A percentile compares a stretch with the other conserved stretches of the same genome.
Evolutionary conservation across 2,797 vertebrate genomes (phyloP).

Genomic region (Gymnothorax reevesii): DNA sequence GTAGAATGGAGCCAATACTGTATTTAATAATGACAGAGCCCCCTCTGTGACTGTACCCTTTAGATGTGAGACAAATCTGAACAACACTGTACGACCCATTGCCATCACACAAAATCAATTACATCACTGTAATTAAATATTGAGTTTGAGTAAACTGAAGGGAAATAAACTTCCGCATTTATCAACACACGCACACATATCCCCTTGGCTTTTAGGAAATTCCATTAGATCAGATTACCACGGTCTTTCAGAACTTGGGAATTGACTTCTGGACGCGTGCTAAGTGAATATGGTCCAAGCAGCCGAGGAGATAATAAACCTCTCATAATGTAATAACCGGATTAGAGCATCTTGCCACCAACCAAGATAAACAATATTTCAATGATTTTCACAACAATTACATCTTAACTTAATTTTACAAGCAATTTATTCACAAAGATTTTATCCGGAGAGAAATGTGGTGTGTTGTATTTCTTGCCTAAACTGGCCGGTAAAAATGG

Average conservation of each 20-base stretch:
- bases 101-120: conserved; percentile 1
- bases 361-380: not conserved
- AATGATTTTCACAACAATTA: not conserved
- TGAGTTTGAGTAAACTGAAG: conserved; percentile 20
- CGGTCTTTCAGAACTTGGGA: not conserved
- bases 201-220: conserved; percentile 1
- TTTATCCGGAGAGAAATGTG: not conserved
- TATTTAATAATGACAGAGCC: conserved; percentile 59
- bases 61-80: conserved; percentile 1
- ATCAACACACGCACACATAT: not conserved
- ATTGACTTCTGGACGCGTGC: not conserved
- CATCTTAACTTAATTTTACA: not conserved
- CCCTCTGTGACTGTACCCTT: not conserved
- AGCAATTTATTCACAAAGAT: not conserved
- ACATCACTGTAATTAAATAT: conserved; percentile 20
- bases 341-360: not conserved
- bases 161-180: conserved; percentile 9
- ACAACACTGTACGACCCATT: not conserved
- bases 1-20: conserved; percentile 63
- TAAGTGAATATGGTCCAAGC: not conserved
- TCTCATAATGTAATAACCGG: not conserved
- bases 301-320: not conserved
- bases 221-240: conserved; percentile 5
- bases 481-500: not conserved
- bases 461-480: not conserved